These are phyloP conservation scores for Tetragonula carbonaria DNA, from an alignment of 2,888 invertebrate species.

Conservation along the genomic window DNA sequence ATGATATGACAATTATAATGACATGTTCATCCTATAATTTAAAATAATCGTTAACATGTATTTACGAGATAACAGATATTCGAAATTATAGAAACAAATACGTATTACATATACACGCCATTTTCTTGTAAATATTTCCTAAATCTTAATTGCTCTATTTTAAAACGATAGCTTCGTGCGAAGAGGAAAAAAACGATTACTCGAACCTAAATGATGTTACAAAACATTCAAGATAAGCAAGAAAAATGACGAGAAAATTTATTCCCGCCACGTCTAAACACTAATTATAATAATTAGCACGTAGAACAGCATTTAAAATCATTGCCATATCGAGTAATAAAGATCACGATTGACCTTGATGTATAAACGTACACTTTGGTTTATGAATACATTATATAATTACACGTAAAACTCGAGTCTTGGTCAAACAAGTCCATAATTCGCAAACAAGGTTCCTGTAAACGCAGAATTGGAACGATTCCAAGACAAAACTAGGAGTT, in stretches of 20 bases:
- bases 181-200: conserved; percentile 54
- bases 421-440: conserved; percentile 16
- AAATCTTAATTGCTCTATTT: background rate
- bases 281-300: conserved; percentile 59
- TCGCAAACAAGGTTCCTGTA: conserved; percentile 38
- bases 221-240: conserved; percentile 49
- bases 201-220: conserved; percentile 36
- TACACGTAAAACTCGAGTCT: conserved; percentile 42
- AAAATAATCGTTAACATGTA: conserved; percentile 5
- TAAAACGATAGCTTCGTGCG: conserved; percentile 21
- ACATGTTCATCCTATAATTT: conserved; percentile 38
- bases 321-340: conserved; percentile 51
- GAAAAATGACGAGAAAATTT: conserved; percentile 30
- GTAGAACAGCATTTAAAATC: conserved; percentile 49
- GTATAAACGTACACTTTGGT: conserved; percentile 76
- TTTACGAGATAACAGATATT: background rate
- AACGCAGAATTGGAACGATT: conserved; percentile 12
- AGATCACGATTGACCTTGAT: conserved; percentile 53
- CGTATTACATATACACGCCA: background rate
- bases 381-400: conserved; percentile 73
- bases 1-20: conserved; percentile 11
- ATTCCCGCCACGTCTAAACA: conserved; percentile 20
- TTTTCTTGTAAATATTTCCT: background rate
- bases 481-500: conserved; percentile 13
- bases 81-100: background rate